phyloP scores from a whole-genome alignment of 2,113 vertebrate genomes.

The Bujurquina vittata region DNA sequence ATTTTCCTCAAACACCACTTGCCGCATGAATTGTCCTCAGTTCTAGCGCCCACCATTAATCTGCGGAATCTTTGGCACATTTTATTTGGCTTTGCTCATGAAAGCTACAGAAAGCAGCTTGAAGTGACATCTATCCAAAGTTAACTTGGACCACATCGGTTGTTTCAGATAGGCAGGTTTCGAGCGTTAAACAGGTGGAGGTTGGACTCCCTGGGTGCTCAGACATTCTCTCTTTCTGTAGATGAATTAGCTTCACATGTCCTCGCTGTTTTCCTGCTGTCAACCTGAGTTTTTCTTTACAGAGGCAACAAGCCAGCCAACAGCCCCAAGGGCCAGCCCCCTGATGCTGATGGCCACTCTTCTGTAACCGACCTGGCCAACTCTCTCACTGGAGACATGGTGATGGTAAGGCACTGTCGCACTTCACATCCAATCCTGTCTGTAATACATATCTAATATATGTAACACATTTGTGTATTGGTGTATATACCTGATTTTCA shows the following conservation, averaged over 20 bases:
- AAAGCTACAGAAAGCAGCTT: conserved; percentile 57
- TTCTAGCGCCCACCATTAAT: conserved; percentile 53
- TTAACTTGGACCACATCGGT: conserved; percentile 57
- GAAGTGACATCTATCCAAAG: conserved; percentile 66
- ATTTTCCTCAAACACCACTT: conserved; percentile 57
- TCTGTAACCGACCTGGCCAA: conserved; percentile 96
- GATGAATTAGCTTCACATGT: conserved; percentile 39
- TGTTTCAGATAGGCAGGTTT: conserved; percentile 51
- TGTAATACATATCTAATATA: neutral
- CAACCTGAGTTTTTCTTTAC: conserved; percentile 77
- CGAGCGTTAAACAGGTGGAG: conserved; percentile 60
- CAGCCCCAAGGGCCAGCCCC: conserved; percentile 87
- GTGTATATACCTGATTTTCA: neutral
- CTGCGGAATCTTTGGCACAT: conserved; percentile 58
- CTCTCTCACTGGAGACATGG: conserved; percentile 98
- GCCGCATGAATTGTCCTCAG: conserved; percentile 64
- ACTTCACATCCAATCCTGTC: neutral
- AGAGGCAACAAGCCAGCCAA: conserved; percentile 88
- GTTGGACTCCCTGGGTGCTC: conserved; percentile 61
- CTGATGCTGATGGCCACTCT: conserved; percentile 90
- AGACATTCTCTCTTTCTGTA: conserved; percentile 61
- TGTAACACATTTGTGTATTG: neutral
- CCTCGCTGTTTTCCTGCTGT: conserved; percentile 16
- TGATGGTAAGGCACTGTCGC: conserved; percentile 87
- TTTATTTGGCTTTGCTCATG: conserved; percentile 51